Evolutionary conservation across 2,888 invertebrate species (phyloP).

Genomic region (Eupithecia inturbata): DNA sequence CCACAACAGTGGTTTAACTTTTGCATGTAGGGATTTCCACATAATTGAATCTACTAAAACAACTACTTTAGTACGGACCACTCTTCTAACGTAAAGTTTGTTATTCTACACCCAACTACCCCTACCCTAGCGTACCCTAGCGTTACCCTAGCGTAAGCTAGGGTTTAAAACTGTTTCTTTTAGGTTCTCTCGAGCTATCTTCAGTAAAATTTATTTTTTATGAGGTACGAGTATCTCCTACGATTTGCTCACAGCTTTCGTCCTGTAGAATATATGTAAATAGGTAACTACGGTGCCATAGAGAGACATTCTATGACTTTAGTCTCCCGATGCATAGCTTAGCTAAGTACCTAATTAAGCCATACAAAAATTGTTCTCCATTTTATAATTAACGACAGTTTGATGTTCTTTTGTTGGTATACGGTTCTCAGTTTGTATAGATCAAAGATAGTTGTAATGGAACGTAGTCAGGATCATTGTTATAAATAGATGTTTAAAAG

Average conservation of each 20-base stretch:
- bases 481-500: no score
- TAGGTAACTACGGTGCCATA: no score
- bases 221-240: not conserved
- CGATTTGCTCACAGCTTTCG: not conserved
- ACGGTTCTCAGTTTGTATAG: no score
- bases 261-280: not conserved
- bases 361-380: no score
- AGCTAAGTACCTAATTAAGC: no score
- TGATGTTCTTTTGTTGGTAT: no score
- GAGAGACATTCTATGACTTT: no score
- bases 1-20: not conserved
- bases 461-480: no score
- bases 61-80: conserved; percentile 1
- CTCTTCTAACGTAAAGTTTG: not conserved
- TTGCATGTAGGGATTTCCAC: conserved; percentile 14
- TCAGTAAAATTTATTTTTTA: not conserved
- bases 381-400: no score
- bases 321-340: no score
- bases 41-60: conserved; percentile 9
- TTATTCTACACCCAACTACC: conserved; percentile 5
- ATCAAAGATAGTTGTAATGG: no score
- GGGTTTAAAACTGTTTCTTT: not conserved
- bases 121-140: no score
- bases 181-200: conserved; percentile 2
- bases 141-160: conserved; percentile 8